Evolutionary conservation across 2,888 invertebrate species (phyloP), one percentile per base, ranked within the genome.

Genomic region (Leptopilina drosophilae): DNA sequence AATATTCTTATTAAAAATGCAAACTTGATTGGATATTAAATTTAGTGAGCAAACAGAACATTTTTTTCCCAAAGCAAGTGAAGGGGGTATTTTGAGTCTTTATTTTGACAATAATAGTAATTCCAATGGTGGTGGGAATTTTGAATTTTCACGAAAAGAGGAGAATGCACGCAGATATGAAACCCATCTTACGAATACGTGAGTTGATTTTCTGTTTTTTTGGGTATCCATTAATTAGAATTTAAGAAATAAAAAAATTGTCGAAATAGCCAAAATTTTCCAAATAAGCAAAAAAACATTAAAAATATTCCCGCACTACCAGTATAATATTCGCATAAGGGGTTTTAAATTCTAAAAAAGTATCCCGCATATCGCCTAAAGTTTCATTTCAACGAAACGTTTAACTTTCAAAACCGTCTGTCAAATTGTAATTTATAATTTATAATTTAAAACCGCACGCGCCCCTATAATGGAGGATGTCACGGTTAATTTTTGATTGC

Each of bases 61-160:
- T 46, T 46, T 46, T 46, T 46, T 46, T 46, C 7, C 9, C 9
- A 46, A 33, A 33, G 26, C 64, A 64, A 15, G 6, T 26, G 11
- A 26, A 15, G 40, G 12, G 64, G 14, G 40, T 4, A 33, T 11
- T 33, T 20, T 12, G 2, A 0, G 11, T 62, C 8, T 62, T 62
- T 62, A 5, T 40, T 8, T 65, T 40, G 33, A 65, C n/a, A 65
- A 65, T 40, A 65, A 26, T 64, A 20, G 76, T 77, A 33, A 53
- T 82, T 76, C 77, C 83, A 82, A 90, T 90, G 90, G 90, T 90
- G 80, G 87, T 89, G 77, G 89, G 90, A 62, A 87, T 88, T 82
- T 89, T 85, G 82, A 86, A 88, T 62, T 90, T 88, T 84, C 87
- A 86, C 53, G 84, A 82, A 77, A 90, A 88, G 85, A 87, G 85